phyloP scores from a whole-genome alignment of 2,113 vertebrate genomes.

The Ceyx margarethae region DNA sequence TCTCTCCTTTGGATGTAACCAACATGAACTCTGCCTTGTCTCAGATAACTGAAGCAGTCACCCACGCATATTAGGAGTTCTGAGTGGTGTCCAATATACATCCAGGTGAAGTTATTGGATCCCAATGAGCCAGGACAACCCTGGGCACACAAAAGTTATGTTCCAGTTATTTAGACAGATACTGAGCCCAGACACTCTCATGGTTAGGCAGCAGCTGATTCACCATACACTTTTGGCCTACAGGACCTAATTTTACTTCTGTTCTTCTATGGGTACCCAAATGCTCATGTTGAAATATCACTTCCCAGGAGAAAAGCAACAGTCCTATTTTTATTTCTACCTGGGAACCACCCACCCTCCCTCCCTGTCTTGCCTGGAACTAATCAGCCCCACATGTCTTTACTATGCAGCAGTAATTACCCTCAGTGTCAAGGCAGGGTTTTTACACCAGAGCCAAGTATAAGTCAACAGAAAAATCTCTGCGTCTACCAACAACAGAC shows the following conservation, averaged over 20 bases:
- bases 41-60: neutral
- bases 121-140: neutral
- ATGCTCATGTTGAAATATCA: neutral
- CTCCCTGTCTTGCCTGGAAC: neutral
- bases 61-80: neutral
- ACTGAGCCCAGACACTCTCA: neutral
- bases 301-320: neutral
- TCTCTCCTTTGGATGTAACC: neutral
- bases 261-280: neutral
- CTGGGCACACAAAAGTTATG: neutral
- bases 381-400: conserved; percentile 26
- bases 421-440: neutral
- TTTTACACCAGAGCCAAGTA: neutral
- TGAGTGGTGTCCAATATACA: neutral
- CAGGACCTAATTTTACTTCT: neutral
- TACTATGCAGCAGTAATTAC: neutral
- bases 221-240: neutral
- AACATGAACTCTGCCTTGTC: neutral
- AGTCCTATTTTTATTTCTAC: neutral
- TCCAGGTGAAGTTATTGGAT: neutral
- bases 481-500: neutral
- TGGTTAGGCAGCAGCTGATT: neutral
- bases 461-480: conserved; percentile 2
- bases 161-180: neutral
- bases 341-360: neutral